A percentile compares a stretch with the other conserved stretches of the same genome.
phyloP scores from a whole-genome alignment of 2,888 invertebrate species.

The Lithosia quadra region DNA sequence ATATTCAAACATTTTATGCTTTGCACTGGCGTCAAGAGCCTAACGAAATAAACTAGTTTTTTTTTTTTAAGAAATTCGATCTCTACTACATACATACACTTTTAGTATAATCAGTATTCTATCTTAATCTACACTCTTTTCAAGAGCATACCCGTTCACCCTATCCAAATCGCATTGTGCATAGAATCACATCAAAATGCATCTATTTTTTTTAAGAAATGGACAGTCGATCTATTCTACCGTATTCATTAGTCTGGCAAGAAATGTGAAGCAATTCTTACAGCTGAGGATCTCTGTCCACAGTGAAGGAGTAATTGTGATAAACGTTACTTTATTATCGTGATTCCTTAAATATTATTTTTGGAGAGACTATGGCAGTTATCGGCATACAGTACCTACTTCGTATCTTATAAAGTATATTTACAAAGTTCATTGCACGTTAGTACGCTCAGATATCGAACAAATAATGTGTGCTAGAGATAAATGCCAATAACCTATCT shows the following conservation, averaged over 20 bases:
- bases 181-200: slow-evolving; percentile 30
- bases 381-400: slow-evolving; percentile 16
- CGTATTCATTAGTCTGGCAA: slow-evolving; percentile 25
- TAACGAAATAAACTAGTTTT: slow-evolving; percentile 32
- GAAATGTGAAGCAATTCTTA: slow-evolving; percentile 22
- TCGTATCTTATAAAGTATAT: slow-evolving; percentile 12
- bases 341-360: slow-evolving; percentile 9
- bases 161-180: slow-evolving; percentile 68
- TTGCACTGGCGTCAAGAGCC: slow-evolving; percentile 39
- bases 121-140: slow-evolving; percentile 65
- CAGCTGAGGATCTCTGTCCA: background rate
- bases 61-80: slow-evolving; percentile 52
- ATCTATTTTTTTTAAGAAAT: slow-evolving; percentile 24
- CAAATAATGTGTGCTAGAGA: slow-evolving; percentile 14
- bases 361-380: slow-evolving; percentile 11
- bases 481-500: slow-evolving; percentile 30
- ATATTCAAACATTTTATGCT: slow-evolving; percentile 34
- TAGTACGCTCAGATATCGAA: slow-evolving; percentile 3
- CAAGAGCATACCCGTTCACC: slow-evolving; percentile 72
- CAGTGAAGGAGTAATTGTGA: slow-evolving; percentile 19
- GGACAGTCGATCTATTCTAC: slow-evolving; percentile 23
- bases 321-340: slow-evolving; percentile 12
- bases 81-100: slow-evolving; percentile 50
- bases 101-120: slow-evolving; percentile 48
- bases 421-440: slow-evolving; percentile 16